A percentile compares a stretch with the other conserved stretches of the same genome.
Evolutionary conservation across 1,140 invertebrate genomes (phyloP).

Genomic region (Leptinotarsa lineolata): DNA sequence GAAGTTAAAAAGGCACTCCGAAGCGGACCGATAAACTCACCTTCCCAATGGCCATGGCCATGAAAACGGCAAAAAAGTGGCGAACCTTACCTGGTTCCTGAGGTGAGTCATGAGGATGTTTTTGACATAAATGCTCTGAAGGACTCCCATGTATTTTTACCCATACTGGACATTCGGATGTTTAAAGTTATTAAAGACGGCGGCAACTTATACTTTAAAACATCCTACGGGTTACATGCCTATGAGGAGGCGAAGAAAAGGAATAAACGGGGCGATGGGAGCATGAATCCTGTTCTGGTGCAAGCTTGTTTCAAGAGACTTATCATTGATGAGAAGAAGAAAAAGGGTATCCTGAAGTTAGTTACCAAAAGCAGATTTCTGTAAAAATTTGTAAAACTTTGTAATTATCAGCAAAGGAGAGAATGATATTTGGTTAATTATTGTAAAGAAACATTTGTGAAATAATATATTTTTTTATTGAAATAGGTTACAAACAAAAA

Average conservation of each 20-base stretch:
- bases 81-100: constrained; percentile 41
- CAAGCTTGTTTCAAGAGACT: background rate
- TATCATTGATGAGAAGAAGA: constrained; percentile 2
- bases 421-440: no score
- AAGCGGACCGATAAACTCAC: constrained; percentile 44
- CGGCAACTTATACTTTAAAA: background rate
- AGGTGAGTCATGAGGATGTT: constrained; percentile 39
- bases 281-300: background rate
- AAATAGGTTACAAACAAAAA: no score
- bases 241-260: background rate
- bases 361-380: background rate
- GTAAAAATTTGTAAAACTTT: no score
- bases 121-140: constrained; percentile 37
- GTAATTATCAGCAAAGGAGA: no score
- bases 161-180: background rate
- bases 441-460: no score
- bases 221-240: background rate
- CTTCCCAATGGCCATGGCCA: constrained; percentile 32
- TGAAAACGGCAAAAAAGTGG: constrained; percentile 46
- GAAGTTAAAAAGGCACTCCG: constrained; percentile 45
- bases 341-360: background rate
- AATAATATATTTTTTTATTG: no score
- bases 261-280: background rate
- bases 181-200: constrained; percentile 5
- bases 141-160: constrained; percentile 10